A percentile compares a stretch with the other conserved stretches of the same genome.
Evolutionary conservation across 2,888 invertebrate species (phyloP).

Genomic region (Diploptera punctata): DNA sequence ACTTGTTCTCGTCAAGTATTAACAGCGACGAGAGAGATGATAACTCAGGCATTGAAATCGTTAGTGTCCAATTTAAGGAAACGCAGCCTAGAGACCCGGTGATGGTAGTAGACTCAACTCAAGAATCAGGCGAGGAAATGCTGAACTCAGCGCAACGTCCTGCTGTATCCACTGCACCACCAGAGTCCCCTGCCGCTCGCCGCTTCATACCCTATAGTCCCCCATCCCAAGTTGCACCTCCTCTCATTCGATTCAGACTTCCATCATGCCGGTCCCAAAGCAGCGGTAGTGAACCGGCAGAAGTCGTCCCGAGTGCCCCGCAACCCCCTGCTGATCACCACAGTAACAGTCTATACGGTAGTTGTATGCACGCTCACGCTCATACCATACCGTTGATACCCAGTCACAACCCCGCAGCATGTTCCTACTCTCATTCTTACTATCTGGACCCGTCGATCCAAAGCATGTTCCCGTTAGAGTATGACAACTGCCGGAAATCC

Average conservation of each 20-base stretch:
- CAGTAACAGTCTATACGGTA: slow-evolving; percentile 31
- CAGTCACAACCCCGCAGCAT: slow-evolving; percentile 3
- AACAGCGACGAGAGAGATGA: slow-evolving; percentile 65
- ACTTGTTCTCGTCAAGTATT: slow-evolving; percentile 70
- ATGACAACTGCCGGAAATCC: slow-evolving; percentile 36
- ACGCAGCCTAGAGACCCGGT: too few relatives aligned
- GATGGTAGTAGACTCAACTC: too few relatives aligned
- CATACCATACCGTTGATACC: slow-evolving; percentile 3
- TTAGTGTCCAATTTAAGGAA: slow-evolving; percentile 50
- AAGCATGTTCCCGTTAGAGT: slow-evolving; percentile 35
- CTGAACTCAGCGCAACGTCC: too few relatives aligned
- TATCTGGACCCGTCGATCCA: slow-evolving; percentile 32
- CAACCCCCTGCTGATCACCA: slow-evolving; percentile 24
- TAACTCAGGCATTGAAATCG: slow-evolving; percentile 59
- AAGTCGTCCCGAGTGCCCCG: slow-evolving; percentile 4
- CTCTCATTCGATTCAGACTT: slow-evolving; percentile 35
- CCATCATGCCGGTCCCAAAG: slow-evolving; percentile 41
- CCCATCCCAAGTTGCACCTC: slow-evolving; percentile 30
- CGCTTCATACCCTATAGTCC: slow-evolving; percentile 27
- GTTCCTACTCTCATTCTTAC: slow-evolving; percentile 25
- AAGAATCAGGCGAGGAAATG: too few relatives aligned
- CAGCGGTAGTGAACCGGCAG: slow-evolving; percentile 12
- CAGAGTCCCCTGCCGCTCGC: not conserved
- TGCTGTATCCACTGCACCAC: too few relatives aligned
- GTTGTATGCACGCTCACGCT: slow-evolving; percentile 33